A percentile compares a stretch with the other conserved stretches of the same genome.
Conservation (phyloP, 2,113 vertebrate species). For the Poeciliopsis retropinna region DNA sequence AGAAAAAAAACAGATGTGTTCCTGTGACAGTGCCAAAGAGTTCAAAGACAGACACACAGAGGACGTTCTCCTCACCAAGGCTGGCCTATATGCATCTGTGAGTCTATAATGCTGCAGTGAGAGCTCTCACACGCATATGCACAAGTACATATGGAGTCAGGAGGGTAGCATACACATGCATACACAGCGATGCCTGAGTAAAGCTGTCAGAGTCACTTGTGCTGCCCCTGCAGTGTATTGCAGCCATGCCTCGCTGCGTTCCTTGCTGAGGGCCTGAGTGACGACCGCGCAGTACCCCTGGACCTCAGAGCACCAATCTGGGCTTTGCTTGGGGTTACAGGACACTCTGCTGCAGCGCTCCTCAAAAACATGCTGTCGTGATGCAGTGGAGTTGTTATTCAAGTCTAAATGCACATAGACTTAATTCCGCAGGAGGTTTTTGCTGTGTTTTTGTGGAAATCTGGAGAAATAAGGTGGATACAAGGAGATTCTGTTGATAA, state of each 20-base stretch:
- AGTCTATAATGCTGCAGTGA: constrained; percentile 43
- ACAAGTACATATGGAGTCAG: constrained; percentile 1
- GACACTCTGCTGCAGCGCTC: constrained; percentile 15
- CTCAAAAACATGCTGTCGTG: constrained; percentile 33
- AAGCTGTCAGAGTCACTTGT: constrained; percentile 45
- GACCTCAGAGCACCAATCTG: constrained; percentile 17
- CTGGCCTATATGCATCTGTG: constrained; percentile 35
- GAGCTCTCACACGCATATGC: neutral
- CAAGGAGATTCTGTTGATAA: neutral
- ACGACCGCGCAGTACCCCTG: constrained; percentile 41
- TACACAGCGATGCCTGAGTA: constrained; percentile 50
- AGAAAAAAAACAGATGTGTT: neutral
- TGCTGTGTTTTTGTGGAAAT: constrained; percentile 12
- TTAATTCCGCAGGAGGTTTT: neutral
- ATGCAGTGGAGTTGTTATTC: neutral
- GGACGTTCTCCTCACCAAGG: constrained; percentile 17
- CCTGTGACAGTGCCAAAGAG: constrained; percentile 17
- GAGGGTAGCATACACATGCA: constrained; percentile 13
- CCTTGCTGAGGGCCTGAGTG: constrained; percentile 37
- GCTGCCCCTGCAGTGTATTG: constrained; percentile 47
- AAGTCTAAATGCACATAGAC: neutral
- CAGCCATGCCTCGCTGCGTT: constrained; percentile 42
- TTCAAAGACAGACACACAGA: constrained; percentile 39
- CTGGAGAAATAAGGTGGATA: constrained; percentile 4
- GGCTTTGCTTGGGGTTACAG: constrained; percentile 27